Conservation (phyloP, 2,113 vertebrate species). For the Entomyzon cyanotis region DNA sequence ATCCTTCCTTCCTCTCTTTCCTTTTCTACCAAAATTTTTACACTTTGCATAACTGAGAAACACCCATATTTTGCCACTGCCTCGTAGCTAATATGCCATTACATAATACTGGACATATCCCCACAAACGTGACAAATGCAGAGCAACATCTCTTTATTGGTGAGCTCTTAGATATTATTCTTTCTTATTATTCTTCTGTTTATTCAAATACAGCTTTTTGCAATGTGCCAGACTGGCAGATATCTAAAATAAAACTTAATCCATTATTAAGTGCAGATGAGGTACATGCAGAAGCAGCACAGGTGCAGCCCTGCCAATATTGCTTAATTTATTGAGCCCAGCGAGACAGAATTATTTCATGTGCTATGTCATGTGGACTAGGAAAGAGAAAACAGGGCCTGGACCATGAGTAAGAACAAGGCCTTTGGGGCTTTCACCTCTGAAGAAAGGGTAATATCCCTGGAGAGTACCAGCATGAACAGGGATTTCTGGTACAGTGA, state of each 20-base stretch:
- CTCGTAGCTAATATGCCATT: neutral
- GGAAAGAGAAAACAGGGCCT: neutral
- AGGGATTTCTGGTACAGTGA: neutral
- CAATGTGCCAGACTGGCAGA: neutral
- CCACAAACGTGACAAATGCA: neutral
- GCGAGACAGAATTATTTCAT: neutral
- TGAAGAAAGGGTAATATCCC: neutral
- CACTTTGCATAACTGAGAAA: neutral
- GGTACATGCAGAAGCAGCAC: neutral
- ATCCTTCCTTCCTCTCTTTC: neutral
- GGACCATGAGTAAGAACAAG: neutral
- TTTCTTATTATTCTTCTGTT: neutral
- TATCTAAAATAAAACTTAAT: neutral
- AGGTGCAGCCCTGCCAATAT: neutral
- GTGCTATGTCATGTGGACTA: neutral
- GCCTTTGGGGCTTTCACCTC: neutral
- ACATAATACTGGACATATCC: neutral
- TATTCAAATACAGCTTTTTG: neutral
- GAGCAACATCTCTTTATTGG: neutral
- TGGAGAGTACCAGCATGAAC: neutral
- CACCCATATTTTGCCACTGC: neutral
- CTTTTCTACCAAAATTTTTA: neutral
- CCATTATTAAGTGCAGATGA: neutral
- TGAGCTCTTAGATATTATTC: neutral
- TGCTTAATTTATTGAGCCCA: neutral